phyloP scores from a whole-genome alignment of 2,797 vertebrate species.

The Spinus pinus region DNA sequence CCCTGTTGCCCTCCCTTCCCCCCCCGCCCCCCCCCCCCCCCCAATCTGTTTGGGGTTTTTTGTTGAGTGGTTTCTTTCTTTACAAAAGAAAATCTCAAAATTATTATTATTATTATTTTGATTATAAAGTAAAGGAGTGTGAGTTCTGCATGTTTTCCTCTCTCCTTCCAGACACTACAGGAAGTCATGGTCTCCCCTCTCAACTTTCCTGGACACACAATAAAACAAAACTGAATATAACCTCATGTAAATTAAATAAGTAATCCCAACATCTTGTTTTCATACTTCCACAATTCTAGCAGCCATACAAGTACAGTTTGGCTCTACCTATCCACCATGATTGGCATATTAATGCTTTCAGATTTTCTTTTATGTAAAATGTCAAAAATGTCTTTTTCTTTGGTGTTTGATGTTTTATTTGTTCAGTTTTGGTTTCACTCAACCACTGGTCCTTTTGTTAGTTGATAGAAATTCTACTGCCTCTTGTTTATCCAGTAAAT shows the following conservation, averaged over 20 bases:
- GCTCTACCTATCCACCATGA: background rate
- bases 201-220: background rate
- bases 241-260: background rate
- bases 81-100: background rate
- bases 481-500: background rate
- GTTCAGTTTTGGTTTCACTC: background rate
- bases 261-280: background rate
- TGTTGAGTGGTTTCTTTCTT: background rate
- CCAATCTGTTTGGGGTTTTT: background rate
- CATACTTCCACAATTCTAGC: background rate
- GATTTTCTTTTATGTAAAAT: background rate
- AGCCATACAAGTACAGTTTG: background rate
- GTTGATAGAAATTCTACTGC: background rate
- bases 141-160: background rate
- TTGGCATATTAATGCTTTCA: background rate
- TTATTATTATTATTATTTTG: background rate
- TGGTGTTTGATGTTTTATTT: background rate
- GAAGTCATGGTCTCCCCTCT: background rate
- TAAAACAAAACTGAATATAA: background rate
- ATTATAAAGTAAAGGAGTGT: background rate
- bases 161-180: background rate
- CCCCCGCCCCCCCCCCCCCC: too few relatives aligned
- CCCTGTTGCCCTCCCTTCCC: accelerated
- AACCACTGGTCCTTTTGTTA: background rate
- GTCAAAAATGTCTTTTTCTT: background rate